Evolutionary conservation across 2,888 invertebrate species (phyloP), one percentile per base, ranked within the genome.

Genomic region (Synanthedon myopaeformis): DNA sequence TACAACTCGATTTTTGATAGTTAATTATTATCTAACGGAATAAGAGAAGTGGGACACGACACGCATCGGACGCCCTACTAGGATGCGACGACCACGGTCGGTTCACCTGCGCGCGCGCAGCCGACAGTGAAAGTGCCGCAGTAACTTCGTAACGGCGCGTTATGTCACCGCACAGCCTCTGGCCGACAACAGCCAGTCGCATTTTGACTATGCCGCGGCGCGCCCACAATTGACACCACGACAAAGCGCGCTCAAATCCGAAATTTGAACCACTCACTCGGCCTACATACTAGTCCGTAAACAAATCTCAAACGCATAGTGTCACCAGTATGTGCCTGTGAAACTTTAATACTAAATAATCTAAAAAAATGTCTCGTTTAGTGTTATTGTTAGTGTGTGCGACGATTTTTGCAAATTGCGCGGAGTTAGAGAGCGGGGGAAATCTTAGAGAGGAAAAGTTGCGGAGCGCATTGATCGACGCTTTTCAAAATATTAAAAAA

Each of bases 401-500:
- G 23, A 62, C 69, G 57, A 67, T 72, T 62, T 59, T 74, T 59
- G 75, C 73, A 56, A 66, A 72, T 57, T 69, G 75, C 59, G 73
- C 70, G 48, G 79, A 80, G 63, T 75, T 71, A 53, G 82, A 78
- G 57, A 82, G 70, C 60, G 79, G 75, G 28, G 19, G 49, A 8
- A 49, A 11, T 23, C 49, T 23, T 17, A 69, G 87, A 23, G 87
- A 87, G 55, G 87, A 84, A 59, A 83, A 80, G 62, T 69, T 87
- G 1, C 64, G 87, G 13, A 86, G 81, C 61, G 87, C 67, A 54
- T 63, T 87, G 53, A 86, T 87, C 45, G 86, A 87, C 62, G 87
- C 87, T 54, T 87, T 87, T 62, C 87, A 87, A 59, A 85, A 69
- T 59, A 87, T 87, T 42, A 87, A 87, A 58, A 82, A 83, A 59